A percentile compares a stretch with the other conserved stretches of the same genome.
Evolutionary conservation across 1,140 invertebrate genomes (phyloP).

Genomic region (Akabosia matsudoensis): DNA sequence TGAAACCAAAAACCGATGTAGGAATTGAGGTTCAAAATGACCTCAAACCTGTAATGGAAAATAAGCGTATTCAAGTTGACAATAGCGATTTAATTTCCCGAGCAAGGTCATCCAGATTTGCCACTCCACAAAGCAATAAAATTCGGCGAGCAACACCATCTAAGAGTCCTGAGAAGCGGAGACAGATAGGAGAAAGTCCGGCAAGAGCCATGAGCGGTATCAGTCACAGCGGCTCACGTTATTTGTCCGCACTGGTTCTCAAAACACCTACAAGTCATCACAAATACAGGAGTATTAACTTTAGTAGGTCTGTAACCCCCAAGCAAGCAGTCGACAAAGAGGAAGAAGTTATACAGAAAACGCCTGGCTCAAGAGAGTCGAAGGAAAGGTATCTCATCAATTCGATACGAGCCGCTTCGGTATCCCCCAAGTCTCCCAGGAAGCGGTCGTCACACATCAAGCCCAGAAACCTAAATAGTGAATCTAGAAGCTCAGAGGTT

Average conservation of each 20-base stretch:
- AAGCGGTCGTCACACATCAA: neutral
- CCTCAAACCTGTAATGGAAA: neutral
- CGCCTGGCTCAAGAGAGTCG: constrained; percentile 48
- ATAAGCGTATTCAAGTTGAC: constrained; percentile 1
- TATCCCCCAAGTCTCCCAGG: neutral
- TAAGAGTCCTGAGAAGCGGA: neutral
- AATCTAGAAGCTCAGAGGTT: neutral
- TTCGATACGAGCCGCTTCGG: neutral
- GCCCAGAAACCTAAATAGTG: neutral
- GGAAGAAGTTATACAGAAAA: constrained; percentile 50
- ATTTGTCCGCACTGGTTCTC: neutral
- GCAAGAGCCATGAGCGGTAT: neutral
- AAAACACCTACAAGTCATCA: constrained; percentile 14
- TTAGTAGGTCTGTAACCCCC: neutral
- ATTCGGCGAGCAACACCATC: neutral
- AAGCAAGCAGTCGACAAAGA: neutral
- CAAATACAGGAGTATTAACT: neutral
- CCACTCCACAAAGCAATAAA: constrained; percentile 3
- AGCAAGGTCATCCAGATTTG: neutral
- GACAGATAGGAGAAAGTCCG: neutral
- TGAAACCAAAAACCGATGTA: neutral
- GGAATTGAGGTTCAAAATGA: neutral
- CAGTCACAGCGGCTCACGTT: neutral
- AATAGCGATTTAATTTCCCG: neutral
- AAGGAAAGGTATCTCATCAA: neutral